Percentiles rank a stretch among this genome's conserved stretches.
phyloP scores from a whole-genome alignment of 2,797 vertebrate genomes.

The Lagorchestes hirsutus region DNA sequence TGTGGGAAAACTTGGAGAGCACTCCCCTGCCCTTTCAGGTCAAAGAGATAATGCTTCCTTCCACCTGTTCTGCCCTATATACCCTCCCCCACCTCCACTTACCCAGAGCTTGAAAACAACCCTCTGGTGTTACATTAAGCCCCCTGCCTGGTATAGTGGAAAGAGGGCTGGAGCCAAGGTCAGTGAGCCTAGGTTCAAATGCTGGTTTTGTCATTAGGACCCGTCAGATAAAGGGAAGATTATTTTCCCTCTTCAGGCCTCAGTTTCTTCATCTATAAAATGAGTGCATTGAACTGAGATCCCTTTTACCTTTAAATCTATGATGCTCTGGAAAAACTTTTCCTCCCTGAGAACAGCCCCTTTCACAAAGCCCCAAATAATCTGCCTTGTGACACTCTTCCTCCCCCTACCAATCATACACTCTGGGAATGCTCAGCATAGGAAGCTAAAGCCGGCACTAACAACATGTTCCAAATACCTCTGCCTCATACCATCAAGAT shows the following conservation, averaged over 20 bases:
- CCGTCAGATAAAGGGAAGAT: neutral
- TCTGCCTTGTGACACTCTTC: neutral
- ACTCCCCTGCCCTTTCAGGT: conserved; percentile 12
- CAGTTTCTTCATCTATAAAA: neutral
- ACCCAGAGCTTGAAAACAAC: neutral
- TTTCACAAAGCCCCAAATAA: neutral
- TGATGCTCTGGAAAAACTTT: neutral
- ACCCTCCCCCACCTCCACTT: neutral
- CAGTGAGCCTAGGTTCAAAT: neutral
- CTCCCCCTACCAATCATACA: neutral
- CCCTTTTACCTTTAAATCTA: neutral
- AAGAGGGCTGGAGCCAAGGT: neutral
- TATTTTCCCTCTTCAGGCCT: neutral
- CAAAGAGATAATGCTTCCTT: neutral
- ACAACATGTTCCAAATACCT: neutral
- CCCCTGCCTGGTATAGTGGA: neutral
- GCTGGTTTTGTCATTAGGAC: neutral
- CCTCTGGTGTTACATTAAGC: conserved; percentile 27
- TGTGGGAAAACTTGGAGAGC: conserved; percentile 59
- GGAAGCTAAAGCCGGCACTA: neutral
- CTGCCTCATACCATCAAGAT: neutral
- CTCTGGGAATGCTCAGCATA: neutral
- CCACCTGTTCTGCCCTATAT: neutral
- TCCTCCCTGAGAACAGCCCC: neutral
- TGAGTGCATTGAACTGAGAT: neutral